These are phyloP conservation scores for Cynodonichthys magdalenae DNA, from an alignment of 2,797 vertebrate species.

Conservation along the genomic window DNA sequence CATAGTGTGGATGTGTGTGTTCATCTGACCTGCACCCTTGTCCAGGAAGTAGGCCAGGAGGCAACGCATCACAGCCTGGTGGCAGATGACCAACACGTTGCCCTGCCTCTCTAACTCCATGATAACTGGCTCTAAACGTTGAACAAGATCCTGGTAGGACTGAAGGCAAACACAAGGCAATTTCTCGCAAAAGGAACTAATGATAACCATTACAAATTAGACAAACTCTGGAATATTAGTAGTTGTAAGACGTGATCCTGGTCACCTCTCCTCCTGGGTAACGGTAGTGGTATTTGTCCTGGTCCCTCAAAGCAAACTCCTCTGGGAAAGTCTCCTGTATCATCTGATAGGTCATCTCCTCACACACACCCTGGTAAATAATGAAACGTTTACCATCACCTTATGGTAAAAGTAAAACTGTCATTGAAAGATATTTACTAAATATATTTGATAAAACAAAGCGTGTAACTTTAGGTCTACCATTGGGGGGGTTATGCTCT, in stretches of 20 bases:
- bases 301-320: conserved; percentile 94
- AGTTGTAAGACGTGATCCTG: neutral
- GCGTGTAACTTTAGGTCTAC: no score
- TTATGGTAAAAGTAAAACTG: neutral
- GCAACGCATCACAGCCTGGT: conserved; percentile 98
- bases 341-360: conserved; percentile 96
- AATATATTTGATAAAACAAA: neutral
- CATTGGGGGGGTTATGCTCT: no score
- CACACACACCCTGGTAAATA: conserved; percentile 90
- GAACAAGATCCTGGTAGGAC: conserved; percentile 98
- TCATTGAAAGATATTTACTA: neutral
- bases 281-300: conserved; percentile 97
- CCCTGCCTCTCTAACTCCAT: conserved; percentile 97
- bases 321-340: conserved; percentile 91
- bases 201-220: neutral
- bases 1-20: neutral
- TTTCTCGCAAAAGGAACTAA: neutral
- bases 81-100: conserved; percentile 92
- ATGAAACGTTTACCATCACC: neutral
- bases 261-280: conserved; percentile 97
- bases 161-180: conserved; percentile 53
- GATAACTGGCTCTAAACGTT: conserved; percentile 94
- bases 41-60: conserved; percentile 96
- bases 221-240: neutral
- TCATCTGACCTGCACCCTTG: conserved; percentile 89